Conservation (phyloP, 2,888 invertebrate species). For the Lobophora halterata region DNA sequence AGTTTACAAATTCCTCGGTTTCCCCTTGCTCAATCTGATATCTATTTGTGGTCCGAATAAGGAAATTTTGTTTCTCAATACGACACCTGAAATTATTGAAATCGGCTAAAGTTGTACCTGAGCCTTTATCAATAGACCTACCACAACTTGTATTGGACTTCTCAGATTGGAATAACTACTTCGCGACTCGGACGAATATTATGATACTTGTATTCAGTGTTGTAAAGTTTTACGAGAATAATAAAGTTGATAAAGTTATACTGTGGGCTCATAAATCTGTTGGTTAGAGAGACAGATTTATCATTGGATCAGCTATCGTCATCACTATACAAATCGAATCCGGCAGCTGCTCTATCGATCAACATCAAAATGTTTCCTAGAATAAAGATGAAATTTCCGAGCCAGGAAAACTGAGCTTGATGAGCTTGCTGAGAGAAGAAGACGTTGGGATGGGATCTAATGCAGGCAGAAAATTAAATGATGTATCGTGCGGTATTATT, state of each 20-base stretch:
- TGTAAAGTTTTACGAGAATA: constrained; percentile 20
- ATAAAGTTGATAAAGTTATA: constrained; percentile 20
- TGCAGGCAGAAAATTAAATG: neutral
- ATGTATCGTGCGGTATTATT: neutral
- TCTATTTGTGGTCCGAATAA: constrained; percentile 24
- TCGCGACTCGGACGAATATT: constrained; percentile 17
- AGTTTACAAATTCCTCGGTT: constrained; percentile 17
- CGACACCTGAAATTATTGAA: constrained; percentile 29
- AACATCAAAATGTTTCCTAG: constrained; percentile 17
- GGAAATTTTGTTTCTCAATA: constrained; percentile 28
- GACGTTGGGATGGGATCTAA: constrained; percentile 2
- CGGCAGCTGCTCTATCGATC: constrained; percentile 18
- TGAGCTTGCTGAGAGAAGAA: constrained; percentile 16
- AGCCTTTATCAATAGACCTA: constrained; percentile 27
- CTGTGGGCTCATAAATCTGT: constrained; percentile 20
- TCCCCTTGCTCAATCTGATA: constrained; percentile 27
- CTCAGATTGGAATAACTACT: constrained; percentile 23
- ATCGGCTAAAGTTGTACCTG: constrained; percentile 23
- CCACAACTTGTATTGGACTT: constrained; percentile 21
- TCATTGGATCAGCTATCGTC: constrained; percentile 16
- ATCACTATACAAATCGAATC: constrained; percentile 18
- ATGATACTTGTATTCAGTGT: constrained; percentile 19
- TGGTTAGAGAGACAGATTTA: constrained; percentile 18
- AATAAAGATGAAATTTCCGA: constrained; percentile 9
- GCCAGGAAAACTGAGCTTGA: constrained; percentile 12